Conservation (phyloP, 1,140 invertebrate species). For the Pseudomyrmex concolor region DNA sequence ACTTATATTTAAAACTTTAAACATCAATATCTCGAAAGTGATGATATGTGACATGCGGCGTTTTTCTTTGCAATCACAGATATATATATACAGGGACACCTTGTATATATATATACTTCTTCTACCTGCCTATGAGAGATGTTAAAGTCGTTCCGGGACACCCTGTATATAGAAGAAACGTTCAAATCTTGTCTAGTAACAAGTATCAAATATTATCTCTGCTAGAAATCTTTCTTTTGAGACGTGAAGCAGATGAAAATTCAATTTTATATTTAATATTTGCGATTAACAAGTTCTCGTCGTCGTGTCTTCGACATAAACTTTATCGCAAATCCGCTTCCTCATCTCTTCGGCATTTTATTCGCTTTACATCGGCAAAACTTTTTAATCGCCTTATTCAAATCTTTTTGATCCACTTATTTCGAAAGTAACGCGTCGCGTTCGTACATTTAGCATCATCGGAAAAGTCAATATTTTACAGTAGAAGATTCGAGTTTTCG, state of each 20-base stretch:
- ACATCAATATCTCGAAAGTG: too few relatives aligned
- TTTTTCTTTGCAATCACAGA: too few relatives aligned
- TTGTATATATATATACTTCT: too few relatives aligned
- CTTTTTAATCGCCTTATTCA: conserved; percentile 61
- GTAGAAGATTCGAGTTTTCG: conserved; percentile 33
- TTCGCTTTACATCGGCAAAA: conserved; percentile 44
- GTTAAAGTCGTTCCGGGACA: too few relatives aligned
- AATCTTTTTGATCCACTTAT: conserved; percentile 57
- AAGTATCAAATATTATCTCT: background rate
- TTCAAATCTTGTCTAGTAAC: too few relatives aligned
- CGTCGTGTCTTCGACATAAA: conserved; percentile 27
- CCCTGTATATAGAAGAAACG: too few relatives aligned
- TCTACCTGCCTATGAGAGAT: too few relatives aligned
- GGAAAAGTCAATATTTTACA: conserved; percentile 45
- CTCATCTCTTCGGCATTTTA: conserved; percentile 35
- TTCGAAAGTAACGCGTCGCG: conserved; percentile 45
- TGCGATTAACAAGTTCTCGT: conserved; percentile 15
- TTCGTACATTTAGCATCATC: conserved; percentile 24
- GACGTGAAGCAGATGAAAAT: conserved; percentile 10
- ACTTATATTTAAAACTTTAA: too few relatives aligned
- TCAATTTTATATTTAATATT: conserved; percentile 27
- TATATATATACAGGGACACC: too few relatives aligned
- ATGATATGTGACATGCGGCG: too few relatives aligned
- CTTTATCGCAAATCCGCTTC: conserved; percentile 24
- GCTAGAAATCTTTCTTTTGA: background rate